A percentile compares a stretch with the other conserved stretches of the same genome.
Evolutionary conservation across 1,140 invertebrate species (phyloP).

Genomic region (Papilio polytes): DNA sequence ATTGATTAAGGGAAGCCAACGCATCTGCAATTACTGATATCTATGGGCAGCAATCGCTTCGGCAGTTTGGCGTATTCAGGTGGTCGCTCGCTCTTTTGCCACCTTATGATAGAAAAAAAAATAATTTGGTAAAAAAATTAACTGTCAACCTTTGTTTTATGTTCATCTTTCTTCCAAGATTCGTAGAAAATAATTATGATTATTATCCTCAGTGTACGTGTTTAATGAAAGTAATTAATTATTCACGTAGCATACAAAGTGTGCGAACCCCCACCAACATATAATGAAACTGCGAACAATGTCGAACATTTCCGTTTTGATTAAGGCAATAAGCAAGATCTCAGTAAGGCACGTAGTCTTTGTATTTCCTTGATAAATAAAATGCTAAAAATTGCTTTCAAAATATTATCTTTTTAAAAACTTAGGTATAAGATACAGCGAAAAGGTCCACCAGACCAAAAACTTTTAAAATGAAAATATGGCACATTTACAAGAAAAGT

Average conservation of each 20-base stretch:
- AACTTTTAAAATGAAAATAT: neutral
- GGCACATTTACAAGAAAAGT: neutral
- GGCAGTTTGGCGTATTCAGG: no score
- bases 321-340: constrained; percentile 31
- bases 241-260: constrained; percentile 29
- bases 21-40: no score
- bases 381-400: neutral
- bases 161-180: neutral
- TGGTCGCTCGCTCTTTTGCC: no score
- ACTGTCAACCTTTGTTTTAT: neutral
- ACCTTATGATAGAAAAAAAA: no score
- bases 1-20: no score
- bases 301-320: constrained; percentile 37
- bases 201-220: constrained; percentile 6
- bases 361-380: constrained; percentile 12
- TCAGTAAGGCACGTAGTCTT: constrained; percentile 10
- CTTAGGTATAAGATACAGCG: neutral
- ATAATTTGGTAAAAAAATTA: no score
- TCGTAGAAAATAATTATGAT: neutral
- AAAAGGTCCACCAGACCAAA: no score
- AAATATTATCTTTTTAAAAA: neutral
- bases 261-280: constrained; percentile 8
- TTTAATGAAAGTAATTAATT: constrained; percentile 33
- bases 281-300: constrained; percentile 30
- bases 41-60: no score